These are phyloP conservation scores for Prietella phreatophila DNA, from an alignment of 2,113 vertebrate genomes.

Conservation along the genomic window DNA sequence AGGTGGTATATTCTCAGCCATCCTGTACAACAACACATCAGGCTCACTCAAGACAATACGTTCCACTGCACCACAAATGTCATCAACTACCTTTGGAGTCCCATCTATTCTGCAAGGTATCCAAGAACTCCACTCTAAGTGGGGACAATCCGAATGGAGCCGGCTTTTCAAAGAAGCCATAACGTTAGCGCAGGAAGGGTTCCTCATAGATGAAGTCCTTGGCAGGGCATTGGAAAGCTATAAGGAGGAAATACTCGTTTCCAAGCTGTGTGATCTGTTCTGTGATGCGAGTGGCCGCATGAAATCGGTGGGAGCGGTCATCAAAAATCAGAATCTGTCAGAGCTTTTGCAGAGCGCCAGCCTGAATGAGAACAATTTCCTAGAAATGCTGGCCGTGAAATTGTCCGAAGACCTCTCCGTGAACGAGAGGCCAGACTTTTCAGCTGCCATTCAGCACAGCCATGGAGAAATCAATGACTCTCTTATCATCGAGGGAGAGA, in stretches of 20 bases:
- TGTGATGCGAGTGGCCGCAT: constrained; percentile 35
- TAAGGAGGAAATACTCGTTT: constrained; percentile 49
- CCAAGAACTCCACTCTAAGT: constrained; percentile 56
- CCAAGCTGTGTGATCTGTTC: constrained; percentile 61
- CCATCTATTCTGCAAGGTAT: constrained; percentile 53
- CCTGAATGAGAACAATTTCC: constrained; percentile 43
- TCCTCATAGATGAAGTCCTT: constrained; percentile 60
- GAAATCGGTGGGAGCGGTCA: constrained; percentile 50
- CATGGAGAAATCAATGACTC: constrained; percentile 51
- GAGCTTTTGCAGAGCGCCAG: constrained; percentile 56
- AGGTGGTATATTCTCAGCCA: constrained; percentile 63
- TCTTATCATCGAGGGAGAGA: constrained; percentile 44
- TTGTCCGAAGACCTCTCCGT: constrained; percentile 58
- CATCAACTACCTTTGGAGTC: constrained; percentile 42
- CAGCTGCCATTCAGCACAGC: constrained; percentile 15
- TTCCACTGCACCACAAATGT: constrained; percentile 40
- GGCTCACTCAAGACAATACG: constrained; percentile 60
- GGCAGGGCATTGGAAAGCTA: constrained; percentile 43
- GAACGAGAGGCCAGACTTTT: constrained; percentile 39
- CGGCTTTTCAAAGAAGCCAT: constrained; percentile 51
- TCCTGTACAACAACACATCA: constrained; percentile 50
- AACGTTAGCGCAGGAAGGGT: constrained; percentile 61
- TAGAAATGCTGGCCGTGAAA: constrained; percentile 54
- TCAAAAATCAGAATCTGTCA: constrained; percentile 54
- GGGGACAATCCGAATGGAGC: constrained; percentile 64